Evolutionary conservation across 1,140 invertebrate genomes (phyloP), one percentile per base, ranked within the genome.

Genomic region (Papilio machaon): DNA sequence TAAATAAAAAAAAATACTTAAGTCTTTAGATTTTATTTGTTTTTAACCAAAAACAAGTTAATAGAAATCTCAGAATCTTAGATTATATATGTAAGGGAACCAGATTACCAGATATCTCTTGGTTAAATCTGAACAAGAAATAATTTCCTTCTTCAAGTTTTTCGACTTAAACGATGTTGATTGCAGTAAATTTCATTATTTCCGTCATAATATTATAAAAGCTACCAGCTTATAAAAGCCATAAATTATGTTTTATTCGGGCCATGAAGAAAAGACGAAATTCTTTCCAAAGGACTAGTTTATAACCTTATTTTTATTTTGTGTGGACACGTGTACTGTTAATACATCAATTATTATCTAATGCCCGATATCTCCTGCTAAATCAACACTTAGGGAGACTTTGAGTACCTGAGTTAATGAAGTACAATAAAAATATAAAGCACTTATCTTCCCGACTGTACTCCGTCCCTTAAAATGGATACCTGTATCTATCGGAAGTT

Each of bases 401-500:
- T 2, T 10, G 58, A 60, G 17, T 58, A 60, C n/a, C n/a, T 8
- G 6, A 19, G n/a, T 8, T 60, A 19, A 60, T 30, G 23, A 30
- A 54, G 15, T 13, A 17, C 52, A 5, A 23, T 60, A 60, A 60
- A 60, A 60, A 60, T 60, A 23, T 6, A 8, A 23, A 60, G 58
- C 73, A 76, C 74, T 76, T 76, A 11, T 54, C 19, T 52, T 19
- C 47, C n/a, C 47, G 74, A 52, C 49, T 52, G 74, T 76, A 76
- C 73, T n/a, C 11, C 19, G 49, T 30, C 74, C 49, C 49, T 35
- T 19, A 38, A 77, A 60, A 58, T 60, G 23, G 75, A 60, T 77
- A 60, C 75, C 76, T 79, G 76, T 79, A 79, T 64, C 76, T 79
- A 64, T 79, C 38, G 60, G 77, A 64, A 38, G 77, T 79, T 79